phyloP scores from a whole-genome alignment of 2,113 vertebrate genomes.

The Hippoglossus stenolepis region DNA sequence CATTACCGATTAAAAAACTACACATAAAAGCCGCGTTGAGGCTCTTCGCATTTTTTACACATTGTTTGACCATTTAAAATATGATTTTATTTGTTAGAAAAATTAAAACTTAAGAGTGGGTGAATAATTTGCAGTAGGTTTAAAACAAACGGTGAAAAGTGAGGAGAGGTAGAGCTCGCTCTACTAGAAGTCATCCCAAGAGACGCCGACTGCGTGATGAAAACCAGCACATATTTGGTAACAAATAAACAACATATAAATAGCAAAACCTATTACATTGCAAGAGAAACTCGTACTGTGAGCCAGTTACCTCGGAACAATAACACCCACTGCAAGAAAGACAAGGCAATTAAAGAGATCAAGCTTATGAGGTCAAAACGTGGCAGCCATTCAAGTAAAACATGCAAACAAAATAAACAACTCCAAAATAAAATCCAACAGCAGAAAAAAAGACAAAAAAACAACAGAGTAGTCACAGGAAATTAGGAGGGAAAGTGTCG shows the following conservation, averaged over 20 bases:
- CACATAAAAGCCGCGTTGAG: conserved; percentile 72
- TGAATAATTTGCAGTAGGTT: conserved; percentile 50
- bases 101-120: conserved; percentile 37
- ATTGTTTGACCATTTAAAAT: conserved; percentile 67
- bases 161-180: conserved; percentile 66
- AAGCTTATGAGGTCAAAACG: conserved; percentile 91
- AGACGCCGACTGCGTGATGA: conserved; percentile 53
- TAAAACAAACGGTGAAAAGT: conserved; percentile 39
- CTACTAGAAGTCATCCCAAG: conserved; percentile 62
- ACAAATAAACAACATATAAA: conserved; percentile 76
- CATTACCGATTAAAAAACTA: conserved; percentile 68
- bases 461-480: conserved; percentile 47
- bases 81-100: conserved; percentile 42
- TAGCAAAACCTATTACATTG: conserved; percentile 66
- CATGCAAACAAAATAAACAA: conserved; percentile 75
- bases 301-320: conserved; percentile 62
- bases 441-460: conserved; percentile 1
- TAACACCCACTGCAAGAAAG: conserved; percentile 71
- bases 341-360: conserved; percentile 76
- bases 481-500: conserved; percentile 52
- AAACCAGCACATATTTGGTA: conserved; percentile 79
- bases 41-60: conserved; percentile 52
- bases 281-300: conserved; percentile 63
- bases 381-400: conserved; percentile 98
- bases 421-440: conserved; percentile 65